Percentiles rank a stretch among this genome's conserved stretches.
Evolutionary conservation across 2,888 invertebrate genomes (phyloP).

Genomic region (Heterodera filipjevi): DNA sequence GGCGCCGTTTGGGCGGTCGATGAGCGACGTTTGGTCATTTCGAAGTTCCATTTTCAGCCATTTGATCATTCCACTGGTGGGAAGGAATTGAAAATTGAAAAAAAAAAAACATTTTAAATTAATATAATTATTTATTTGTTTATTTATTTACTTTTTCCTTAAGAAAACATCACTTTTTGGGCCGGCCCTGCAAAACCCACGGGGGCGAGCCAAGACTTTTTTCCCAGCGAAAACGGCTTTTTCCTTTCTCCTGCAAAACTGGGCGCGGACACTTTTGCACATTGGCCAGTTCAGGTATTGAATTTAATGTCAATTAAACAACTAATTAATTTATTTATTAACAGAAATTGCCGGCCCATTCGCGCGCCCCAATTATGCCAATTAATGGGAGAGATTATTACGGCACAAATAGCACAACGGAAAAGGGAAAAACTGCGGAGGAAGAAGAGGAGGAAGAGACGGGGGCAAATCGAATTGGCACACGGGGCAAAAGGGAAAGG

Average conservation of each 20-base stretch:
- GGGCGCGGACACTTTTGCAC: conserved; percentile 53
- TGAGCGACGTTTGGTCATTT: conserved; percentile 56
- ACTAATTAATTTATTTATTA: background rate
- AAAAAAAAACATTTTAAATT: too few relatives aligned
- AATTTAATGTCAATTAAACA: background rate
- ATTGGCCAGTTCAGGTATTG: conserved; percentile 40
- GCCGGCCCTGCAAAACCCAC: conserved; percentile 56
- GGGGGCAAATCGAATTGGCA: conserved; percentile 7
- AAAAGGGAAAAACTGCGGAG: conserved; percentile 7
- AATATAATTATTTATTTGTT: too few relatives aligned
- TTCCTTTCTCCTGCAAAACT: conserved; percentile 57
- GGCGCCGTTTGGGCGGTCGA: conserved; percentile 63
- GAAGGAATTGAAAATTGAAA: background rate
- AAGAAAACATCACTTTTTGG: conserved; percentile 66
- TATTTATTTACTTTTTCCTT: conserved; percentile 10
- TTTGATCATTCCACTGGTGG: conserved; percentile 38
- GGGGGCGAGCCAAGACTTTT: conserved; percentile 50
- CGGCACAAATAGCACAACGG: background rate
- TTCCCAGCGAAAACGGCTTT: conserved; percentile 62
- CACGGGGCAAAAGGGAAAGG: conserved; percentile 7
- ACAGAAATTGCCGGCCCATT: conserved; percentile 15
- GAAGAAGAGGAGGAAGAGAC: conserved; percentile 21
- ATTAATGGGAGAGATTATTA: background rate
- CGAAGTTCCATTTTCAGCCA: conserved; percentile 63
- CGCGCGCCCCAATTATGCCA: conserved; percentile 11